phyloP scores from a whole-genome alignment of 2,888 invertebrate genomes.

The Chloroclysta siterata region DNA sequence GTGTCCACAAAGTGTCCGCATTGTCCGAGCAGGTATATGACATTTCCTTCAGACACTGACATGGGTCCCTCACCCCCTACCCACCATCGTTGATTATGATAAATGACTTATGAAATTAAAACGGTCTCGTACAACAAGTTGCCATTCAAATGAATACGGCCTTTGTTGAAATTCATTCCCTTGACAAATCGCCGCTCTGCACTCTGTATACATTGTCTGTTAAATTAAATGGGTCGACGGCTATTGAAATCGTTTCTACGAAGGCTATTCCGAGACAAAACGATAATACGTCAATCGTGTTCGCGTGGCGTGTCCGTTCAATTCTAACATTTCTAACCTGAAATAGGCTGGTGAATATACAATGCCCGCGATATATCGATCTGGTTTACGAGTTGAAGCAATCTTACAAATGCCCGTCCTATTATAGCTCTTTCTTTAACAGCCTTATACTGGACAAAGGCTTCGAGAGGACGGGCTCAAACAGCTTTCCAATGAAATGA shows the following conservation, averaged over 20 bases:
- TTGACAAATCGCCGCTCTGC: constrained; percentile 81
- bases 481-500: constrained; percentile 47
- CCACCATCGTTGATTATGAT: constrained; percentile 79
- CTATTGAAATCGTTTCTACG: constrained; percentile 75
- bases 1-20: constrained; percentile 65
- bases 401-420: constrained; percentile 64
- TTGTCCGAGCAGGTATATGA: constrained; percentile 78
- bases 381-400: constrained; percentile 57
- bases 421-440: constrained; percentile 62
- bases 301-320: constrained; percentile 68
- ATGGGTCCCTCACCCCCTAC: constrained; percentile 65
- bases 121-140: constrained; percentile 82
- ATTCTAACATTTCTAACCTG: constrained; percentile 59
- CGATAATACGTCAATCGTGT: constrained; percentile 74
- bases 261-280: constrained; percentile 75
- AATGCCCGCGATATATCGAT: constrained; percentile 69
- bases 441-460: constrained; percentile 57
- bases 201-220: constrained; percentile 77
- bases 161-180: constrained; percentile 82
- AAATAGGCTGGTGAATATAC: constrained; percentile 74
- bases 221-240: constrained; percentile 76
- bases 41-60: constrained; percentile 82
- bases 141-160: constrained; percentile 81
- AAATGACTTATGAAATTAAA: constrained; percentile 85
- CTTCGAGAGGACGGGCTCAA: constrained; percentile 45